Conservation (phyloP, 1,140 invertebrate genomes). For the Mizuhopecten yessoensis region DNA sequence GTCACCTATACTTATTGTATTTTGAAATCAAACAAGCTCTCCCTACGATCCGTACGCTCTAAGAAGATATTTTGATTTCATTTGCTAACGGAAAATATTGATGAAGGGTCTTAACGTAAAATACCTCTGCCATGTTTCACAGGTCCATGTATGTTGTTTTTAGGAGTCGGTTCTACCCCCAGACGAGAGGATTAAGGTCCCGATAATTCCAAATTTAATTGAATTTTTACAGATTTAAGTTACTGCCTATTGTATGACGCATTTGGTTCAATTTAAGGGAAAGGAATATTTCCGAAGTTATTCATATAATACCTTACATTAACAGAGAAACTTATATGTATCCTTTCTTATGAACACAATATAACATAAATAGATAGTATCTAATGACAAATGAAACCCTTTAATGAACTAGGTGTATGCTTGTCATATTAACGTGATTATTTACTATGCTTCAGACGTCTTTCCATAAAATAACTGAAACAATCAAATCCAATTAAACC, state of each 20-base stretch:
- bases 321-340: not conserved
- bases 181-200: slow-evolving; percentile 48
- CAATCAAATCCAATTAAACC: no score
- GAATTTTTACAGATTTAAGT: slow-evolving; percentile 12
- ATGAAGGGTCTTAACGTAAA: slow-evolving; percentile 45
- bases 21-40: slow-evolving; percentile 43
- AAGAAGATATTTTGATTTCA: slow-evolving; percentile 65
- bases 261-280: not conserved
- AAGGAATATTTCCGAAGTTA: not conserved
- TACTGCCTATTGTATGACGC: not conserved
- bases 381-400: no score
- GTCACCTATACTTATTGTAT: slow-evolving; percentile 22
- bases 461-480: no score
- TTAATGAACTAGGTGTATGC: no score
- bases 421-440: no score
- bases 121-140: slow-evolving; percentile 46
- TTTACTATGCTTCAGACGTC: no score
- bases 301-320: slow-evolving; percentile 1
- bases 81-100: slow-evolving; percentile 61
- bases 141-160: slow-evolving; percentile 37
- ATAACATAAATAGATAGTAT: no score
- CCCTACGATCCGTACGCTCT: slow-evolving; percentile 49
- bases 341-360: not conserved
- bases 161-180: slow-evolving; percentile 47
- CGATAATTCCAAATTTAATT: slow-evolving; percentile 22